Base-by-base conservation (phyloP, 1,140 invertebrate genomes). In the Pristionchus pacificus region DNA sequence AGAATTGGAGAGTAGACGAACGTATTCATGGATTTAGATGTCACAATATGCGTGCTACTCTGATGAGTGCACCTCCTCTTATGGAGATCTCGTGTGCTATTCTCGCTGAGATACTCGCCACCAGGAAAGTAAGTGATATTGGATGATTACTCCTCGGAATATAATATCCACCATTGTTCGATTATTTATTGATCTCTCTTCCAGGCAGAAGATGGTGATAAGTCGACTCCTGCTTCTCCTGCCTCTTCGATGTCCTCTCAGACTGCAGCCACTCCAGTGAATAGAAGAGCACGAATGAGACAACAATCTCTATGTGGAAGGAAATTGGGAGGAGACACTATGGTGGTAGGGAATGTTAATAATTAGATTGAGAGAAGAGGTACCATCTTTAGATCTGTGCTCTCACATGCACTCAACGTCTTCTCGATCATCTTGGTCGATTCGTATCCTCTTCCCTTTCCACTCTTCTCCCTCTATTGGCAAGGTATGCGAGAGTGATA, bases 1-100 rank as follows among this genome's bases (percentile, higher is more conserved):
- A n/a, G n/a, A n/a, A n/a, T n/a, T n/a, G n/a, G n/a, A n/a, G n/a
- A n/a, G n/a, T 49, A 49, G 38, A 19, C 19, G 6, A 49, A 6
- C 19, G 38, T 49, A 49, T 49, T 49, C 19, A 19, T 49, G 38
- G n/a, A n/a, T 25, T 61, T n/a, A 60, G 74, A 24, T 68, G 64
- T 13, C 74, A 75, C 60, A 75, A 75, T 61, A 75, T 75, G 74
- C 31, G 71, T 60, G 74, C 69, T 19, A 75, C 74, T 19, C 74
- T 75, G 58, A 65, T 77, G 32, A 63, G 60, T 14, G 66, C 73
- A 2, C 38, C 60, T 19, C 60, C 65, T 28, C 62, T 75, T 10
- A 31, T 75, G n/a, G 30, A 62, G 15, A 62, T 66, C 32, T 75
- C 71, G 31, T 28, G 74, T 0, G 60, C 65, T 1, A 75, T 76